Base-by-base conservation (phyloP, 23 tunicate genomes). In the Styela clava region DNA sequence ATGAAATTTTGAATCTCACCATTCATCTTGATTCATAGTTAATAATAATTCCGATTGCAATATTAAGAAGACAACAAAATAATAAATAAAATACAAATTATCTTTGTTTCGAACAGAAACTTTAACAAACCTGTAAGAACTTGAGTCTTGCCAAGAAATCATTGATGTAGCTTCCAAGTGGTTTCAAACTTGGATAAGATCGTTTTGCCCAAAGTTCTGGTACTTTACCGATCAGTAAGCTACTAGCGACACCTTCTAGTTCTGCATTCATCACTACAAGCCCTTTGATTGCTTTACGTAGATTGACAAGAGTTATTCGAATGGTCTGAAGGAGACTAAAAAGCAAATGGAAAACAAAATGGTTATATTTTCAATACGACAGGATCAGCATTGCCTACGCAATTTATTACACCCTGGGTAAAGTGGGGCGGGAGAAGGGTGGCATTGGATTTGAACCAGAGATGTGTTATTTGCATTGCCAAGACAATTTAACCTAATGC, bases 141-240 rank as follows among this genome's bases (percentile, higher is more conserved):
- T 93, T 93, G 78, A 93, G 89, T 74, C 98, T 86, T n/a, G 92
- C 96, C 34, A 95, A 82, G 83, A 95, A 95, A 78, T 95, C 94
- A 81, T 69, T 95, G 89, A 95, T 64, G 84, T 95, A 95, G 34
- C 99, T 90, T 83, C 95, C 99, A 21, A 95, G 88, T 37, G 99
- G 99, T 68, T 95, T 95, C 78, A 95, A 79, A 82, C 88, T 89
- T 21, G 99, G 99, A 56, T 95, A 95, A 20, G 99, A 95, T 69
- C 91, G 83, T 83, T 95, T 95, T 88, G 94, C 94, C 99, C 99
- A 95, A 52, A 86, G 34, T 22, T 88, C 99, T 18, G 99, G 99
- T 3, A 95, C 99, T 90, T 95, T 95, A n/a, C 99, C 99, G 62
- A 95, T 95, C 86, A 95, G 52, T 34, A 95, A 84, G 82, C 91